Percentiles rank a stretch among this genome's conserved stretches.
Conservation (phyloP, 1,140 invertebrate species). For the Leptopilina boulardi region DNA sequence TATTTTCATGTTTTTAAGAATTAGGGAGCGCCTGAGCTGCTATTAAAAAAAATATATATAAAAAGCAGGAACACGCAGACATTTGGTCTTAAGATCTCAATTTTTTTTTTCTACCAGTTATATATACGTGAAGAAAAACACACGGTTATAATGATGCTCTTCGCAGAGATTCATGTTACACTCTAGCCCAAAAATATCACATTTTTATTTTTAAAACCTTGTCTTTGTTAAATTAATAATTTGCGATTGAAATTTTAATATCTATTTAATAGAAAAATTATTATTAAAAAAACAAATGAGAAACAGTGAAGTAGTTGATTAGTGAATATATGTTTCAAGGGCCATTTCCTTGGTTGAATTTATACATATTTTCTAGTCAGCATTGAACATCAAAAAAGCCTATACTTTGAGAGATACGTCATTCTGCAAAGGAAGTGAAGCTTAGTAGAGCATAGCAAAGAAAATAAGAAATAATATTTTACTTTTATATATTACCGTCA, state of each 20-base stretch:
- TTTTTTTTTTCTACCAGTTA: neutral
- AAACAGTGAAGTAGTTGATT: too few relatives aligned
- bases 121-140: neutral
- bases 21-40: neutral
- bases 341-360: neutral
- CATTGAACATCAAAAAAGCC: neutral
- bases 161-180: neutral
- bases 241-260: too few relatives aligned
- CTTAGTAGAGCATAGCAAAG: neutral
- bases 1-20: neutral
- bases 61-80: neutral
- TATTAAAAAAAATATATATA: constrained; percentile 15
- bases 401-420: neutral
- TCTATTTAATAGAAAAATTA: too few relatives aligned
- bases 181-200: neutral
- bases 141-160: neutral
- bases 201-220: neutral
- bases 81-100: neutral
- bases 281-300: too few relatives aligned
- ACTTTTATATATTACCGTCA: too few relatives aligned
- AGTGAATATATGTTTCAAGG: too few relatives aligned
- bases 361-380: neutral
- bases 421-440: neutral
- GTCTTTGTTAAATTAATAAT: neutral
- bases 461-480: too few relatives aligned